Conservation (phyloP, 2,113 vertebrate species). For the Melanerpes aurifrons region DNA sequence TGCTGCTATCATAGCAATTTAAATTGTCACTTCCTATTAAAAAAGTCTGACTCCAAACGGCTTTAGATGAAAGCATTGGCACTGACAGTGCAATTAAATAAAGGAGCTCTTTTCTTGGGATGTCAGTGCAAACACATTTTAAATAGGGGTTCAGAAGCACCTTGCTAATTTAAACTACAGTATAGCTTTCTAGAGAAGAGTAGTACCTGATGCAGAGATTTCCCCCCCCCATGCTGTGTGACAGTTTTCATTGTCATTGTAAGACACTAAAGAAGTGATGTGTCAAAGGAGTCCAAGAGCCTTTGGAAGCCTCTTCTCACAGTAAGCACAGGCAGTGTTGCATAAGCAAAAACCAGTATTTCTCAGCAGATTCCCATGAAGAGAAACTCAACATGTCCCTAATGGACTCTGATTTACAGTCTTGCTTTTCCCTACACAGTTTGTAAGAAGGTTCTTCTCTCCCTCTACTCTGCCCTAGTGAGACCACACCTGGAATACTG, state of each 20-base stretch:
- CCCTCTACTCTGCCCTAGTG: too few relatives aligned
- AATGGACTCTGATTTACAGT: background rate
- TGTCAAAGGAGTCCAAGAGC: constrained; percentile 51
- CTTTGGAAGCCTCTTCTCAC: constrained; percentile 32
- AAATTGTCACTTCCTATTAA: constrained; percentile 85
- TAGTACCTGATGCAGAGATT: constrained; percentile 68
- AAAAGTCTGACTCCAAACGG: constrained; percentile 80
- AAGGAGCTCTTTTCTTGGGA: constrained; percentile 74
- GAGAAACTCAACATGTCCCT: background rate
- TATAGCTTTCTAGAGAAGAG: constrained; percentile 83
- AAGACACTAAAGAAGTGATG: constrained; percentile 45
- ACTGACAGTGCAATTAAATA: constrained; percentile 81
- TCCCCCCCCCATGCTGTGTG: constrained; percentile 13
- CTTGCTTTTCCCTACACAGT: background rate
- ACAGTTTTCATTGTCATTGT: constrained; percentile 67
- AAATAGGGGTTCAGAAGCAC: constrained; percentile 78
- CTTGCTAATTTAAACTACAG: constrained; percentile 83
- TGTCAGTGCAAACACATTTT: constrained; percentile 79
- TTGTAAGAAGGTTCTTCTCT: background rate
- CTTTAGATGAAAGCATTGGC: constrained; percentile 75
- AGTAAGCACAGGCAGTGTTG: background rate
- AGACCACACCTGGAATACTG: too few relatives aligned
- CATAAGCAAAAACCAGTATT: constrained; percentile 20
- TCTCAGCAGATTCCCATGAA: constrained; percentile 21
- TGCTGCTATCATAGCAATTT: constrained; percentile 74